Conservation (phyloP, 2,113 vertebrate genomes). For the Psammodynastes pulverulentus region DNA sequence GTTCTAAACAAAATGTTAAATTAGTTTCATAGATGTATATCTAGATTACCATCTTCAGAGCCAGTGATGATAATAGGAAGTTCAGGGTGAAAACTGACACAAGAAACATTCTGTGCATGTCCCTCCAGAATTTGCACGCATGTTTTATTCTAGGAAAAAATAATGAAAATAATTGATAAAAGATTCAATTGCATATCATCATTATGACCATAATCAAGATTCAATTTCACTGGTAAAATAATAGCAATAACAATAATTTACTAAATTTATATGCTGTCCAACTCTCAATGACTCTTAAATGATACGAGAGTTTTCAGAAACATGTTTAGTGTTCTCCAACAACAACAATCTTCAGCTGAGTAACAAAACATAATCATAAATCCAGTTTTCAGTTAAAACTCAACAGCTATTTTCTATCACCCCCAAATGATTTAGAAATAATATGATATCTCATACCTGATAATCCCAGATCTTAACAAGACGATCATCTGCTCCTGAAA, state of each 20-base stretch:
- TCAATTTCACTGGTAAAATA: background rate
- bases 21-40: background rate
- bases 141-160: conserved; percentile 85
- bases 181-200: background rate
- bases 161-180: background rate
- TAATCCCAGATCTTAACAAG: conserved; percentile 99
- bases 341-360: background rate
- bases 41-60: conserved; percentile 89
- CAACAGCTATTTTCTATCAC: background rate
- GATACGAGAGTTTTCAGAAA: background rate
- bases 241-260: background rate
- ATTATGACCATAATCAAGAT: background rate
- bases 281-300: background rate
- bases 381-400: background rate
- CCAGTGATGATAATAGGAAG: conserved; percentile 97
- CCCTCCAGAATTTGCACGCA: conserved; percentile 97
- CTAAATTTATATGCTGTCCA: background rate
- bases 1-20: rapidly evolving
- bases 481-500: conserved; percentile 95
- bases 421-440: background rate
- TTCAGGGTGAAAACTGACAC: conserved; percentile 97
- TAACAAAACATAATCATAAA: background rate
- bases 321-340: background rate
- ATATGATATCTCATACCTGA: conserved; percentile 74
- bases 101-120: conserved; percentile 96